Percentiles rank a stretch among this genome's conserved stretches.
phyloP scores from a whole-genome alignment of 2,113 vertebrate genomes.

The Poecile atricapillus region DNA sequence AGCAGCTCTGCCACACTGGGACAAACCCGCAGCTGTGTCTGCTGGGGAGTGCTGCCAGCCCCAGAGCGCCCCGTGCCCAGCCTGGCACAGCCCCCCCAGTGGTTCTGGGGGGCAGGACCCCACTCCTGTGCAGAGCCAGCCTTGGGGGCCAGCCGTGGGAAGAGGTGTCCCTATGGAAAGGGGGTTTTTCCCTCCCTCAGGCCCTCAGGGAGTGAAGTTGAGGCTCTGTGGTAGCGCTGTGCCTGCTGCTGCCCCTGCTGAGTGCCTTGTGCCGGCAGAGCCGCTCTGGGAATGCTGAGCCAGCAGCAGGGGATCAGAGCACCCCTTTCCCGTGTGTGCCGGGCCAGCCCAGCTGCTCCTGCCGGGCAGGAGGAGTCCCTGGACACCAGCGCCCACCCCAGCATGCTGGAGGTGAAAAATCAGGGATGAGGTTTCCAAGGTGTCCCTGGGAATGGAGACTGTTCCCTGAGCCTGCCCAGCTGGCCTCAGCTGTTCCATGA shows the following conservation, averaged over 20 bases:
- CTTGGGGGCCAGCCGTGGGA: background rate
- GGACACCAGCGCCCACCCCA: background rate
- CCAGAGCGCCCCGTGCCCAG: background rate
- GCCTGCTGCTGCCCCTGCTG: no score
- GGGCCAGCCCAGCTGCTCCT: background rate
- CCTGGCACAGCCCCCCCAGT: background rate
- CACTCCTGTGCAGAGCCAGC: background rate
- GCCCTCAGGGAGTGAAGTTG: no score
- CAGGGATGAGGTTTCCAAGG: background rate
- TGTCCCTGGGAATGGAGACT: background rate
- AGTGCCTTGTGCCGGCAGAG: background rate
- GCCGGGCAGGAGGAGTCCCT: background rate
- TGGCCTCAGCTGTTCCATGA: background rate
- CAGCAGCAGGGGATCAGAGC: rapidly evolving
- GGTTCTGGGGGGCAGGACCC: background rate
- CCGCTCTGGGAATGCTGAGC: background rate
- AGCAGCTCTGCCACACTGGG: background rate
- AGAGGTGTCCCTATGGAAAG: background rate
- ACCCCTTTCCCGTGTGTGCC: background rate
- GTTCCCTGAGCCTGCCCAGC: background rate
- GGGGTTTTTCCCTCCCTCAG: background rate
- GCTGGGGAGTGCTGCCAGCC: background rate
- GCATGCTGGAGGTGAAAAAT: background rate
- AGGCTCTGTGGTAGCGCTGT: no score
- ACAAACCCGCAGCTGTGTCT: background rate